A percentile compares a stretch with the other conserved stretches of the same genome.
Conservation (phyloP, 1,140 invertebrate genomes). For the Leguminivora glycinivorella region DNA sequence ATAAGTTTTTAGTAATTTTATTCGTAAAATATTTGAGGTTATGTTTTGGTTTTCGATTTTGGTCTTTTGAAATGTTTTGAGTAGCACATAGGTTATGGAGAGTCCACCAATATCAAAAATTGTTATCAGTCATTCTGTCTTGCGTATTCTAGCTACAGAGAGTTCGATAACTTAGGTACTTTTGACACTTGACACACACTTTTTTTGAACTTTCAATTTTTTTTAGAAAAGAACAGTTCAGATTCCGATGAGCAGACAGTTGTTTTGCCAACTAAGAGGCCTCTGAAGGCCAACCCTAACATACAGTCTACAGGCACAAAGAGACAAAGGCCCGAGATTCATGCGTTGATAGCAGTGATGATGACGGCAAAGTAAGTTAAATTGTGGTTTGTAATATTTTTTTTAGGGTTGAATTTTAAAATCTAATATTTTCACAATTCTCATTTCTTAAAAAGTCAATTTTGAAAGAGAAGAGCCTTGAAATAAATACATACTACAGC, state of each 20-base stretch:
- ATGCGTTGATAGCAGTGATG: constrained; percentile 48
- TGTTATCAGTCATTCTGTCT: too few relatives aligned
- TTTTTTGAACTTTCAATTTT: neutral
- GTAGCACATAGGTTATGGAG: too few relatives aligned
- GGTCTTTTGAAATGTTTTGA: too few relatives aligned
- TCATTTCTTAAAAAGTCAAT: too few relatives aligned
- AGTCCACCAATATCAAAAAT: too few relatives aligned
- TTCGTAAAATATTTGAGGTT: constrained; percentile 26
- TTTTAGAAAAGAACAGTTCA: constrained; percentile 64
- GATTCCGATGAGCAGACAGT: constrained; percentile 66
- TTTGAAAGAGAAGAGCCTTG: too few relatives aligned
- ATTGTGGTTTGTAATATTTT: neutral
- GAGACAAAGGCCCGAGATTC: constrained; percentile 48
- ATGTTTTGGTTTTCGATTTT: constrained; percentile 24
- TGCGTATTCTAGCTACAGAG: too few relatives aligned
- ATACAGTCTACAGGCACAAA: constrained; percentile 58
- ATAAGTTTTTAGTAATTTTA: neutral
- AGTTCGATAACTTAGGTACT: neutral
- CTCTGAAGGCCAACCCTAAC: constrained; percentile 64
- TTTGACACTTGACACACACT: too few relatives aligned
- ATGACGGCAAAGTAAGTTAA: constrained; percentile 47
- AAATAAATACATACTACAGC: too few relatives aligned
- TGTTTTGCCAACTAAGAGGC: constrained; percentile 56
- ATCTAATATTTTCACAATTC: too few relatives aligned
- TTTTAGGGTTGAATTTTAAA: too few relatives aligned